Evolutionary conservation across 2,888 invertebrate species (phyloP).

Genomic region (Petrophora chlorosata): DNA sequence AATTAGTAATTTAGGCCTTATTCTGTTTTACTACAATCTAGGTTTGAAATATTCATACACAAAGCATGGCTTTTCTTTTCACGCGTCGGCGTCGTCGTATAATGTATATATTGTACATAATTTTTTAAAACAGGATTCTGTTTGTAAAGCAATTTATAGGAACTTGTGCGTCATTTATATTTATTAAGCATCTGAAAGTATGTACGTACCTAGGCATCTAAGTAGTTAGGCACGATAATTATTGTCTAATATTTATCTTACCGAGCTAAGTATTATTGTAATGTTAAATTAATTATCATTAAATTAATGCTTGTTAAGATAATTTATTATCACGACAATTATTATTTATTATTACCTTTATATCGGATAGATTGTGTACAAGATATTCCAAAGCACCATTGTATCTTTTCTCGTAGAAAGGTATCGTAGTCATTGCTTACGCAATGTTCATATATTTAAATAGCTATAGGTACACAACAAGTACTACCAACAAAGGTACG

Average conservation of each 20-base stretch:
- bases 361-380: slow-evolving; percentile 27
- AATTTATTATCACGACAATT: slow-evolving; percentile 27
- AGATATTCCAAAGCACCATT: slow-evolving; percentile 1
- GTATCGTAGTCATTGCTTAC: slow-evolving; percentile 12
- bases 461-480: no score
- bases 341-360: slow-evolving; percentile 26
- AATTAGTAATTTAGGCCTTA: no score
- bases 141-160: no score
- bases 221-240: neutral
- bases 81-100: no score
- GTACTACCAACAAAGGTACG: no score
- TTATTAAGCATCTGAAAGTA: neutral
- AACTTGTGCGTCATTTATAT: no score
- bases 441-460: slow-evolving; percentile 4
- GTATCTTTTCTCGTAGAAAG: slow-evolving; percentile 2
- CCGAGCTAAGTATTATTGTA: slow-evolving; percentile 40
- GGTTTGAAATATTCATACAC: no score
- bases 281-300: slow-evolving; percentile 30
- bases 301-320: slow-evolving; percentile 31
- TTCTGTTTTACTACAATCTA: no score
- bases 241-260: slow-evolving; percentile 14
- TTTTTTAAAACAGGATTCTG: no score
- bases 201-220: neutral
- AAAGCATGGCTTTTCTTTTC: no score
- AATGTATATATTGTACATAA: no score